Percentiles rank a stretch among this genome's conserved stretches.
These are phyloP conservation scores for Drosophila sechellia DNA, from an alignment of 1,140 invertebrate genomes.

Conservation along the genomic window DNA sequence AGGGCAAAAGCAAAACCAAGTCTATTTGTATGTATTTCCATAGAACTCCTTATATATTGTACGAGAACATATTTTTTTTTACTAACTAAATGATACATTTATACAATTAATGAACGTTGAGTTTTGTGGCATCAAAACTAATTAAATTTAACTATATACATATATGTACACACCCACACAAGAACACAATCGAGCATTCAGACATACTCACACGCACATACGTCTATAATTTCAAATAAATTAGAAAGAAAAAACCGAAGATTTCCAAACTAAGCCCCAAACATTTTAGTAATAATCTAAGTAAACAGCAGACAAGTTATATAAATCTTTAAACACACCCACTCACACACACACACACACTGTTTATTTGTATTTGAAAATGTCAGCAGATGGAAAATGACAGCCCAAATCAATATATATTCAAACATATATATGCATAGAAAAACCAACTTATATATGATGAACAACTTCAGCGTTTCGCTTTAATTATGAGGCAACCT, in stretches of 20 bases:
- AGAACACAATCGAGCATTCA: constrained; percentile 2
- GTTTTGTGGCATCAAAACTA: constrained; percentile 43
- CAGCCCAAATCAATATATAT: constrained; percentile 17
- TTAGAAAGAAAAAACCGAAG: constrained; percentile 1
- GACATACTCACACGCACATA: constrained; percentile 27
- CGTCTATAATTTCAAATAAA: constrained; percentile 21
- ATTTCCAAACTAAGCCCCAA: constrained; percentile 7
- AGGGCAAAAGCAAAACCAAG: constrained; percentile 11
- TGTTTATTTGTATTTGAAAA: constrained; percentile 47
- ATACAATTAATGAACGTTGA: constrained; percentile 40
- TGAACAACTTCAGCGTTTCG: constrained; percentile 72
- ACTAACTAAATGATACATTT: constrained; percentile 42
- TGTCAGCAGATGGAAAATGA: constrained; percentile 18
- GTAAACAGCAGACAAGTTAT: constrained; percentile 35
- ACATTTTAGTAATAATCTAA: constrained; percentile 59
- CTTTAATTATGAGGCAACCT: constrained; percentile 55
- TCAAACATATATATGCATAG: constrained; percentile 32
- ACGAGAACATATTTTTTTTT: constrained; percentile 40
- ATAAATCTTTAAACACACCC: constrained; percentile 26
- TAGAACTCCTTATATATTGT: constrained; percentile 37
- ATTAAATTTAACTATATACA: constrained; percentile 32
- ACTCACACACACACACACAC: constrained; percentile 30
- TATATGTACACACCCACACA: constrained; percentile 10
- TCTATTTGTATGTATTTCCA: constrained; percentile 52
- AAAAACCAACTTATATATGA: constrained; percentile 44